Conservation (phyloP, 64 coral and sea anemone genomes). For the Orbicella faveolata region DNA sequence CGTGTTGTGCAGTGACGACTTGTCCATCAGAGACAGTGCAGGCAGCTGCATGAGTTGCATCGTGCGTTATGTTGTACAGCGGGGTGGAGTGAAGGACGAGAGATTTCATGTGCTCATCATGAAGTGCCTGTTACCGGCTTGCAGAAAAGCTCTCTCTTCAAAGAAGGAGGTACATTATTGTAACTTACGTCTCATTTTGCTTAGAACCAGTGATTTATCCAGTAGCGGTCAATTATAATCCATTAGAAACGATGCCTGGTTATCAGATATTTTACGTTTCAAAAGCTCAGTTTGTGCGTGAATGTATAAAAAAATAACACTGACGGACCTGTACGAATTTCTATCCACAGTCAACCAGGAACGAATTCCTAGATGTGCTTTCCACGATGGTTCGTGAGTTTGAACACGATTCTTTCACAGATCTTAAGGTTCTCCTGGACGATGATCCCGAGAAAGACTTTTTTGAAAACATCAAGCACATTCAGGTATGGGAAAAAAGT, state of each 20-base stretch:
- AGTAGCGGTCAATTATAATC: no score
- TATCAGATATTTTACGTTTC: no score
- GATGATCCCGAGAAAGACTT: constrained; percentile 92
- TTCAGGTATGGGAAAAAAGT: constrained; percentile 70
- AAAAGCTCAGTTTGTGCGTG: no score
- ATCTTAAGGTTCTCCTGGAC: constrained; percentile 63
- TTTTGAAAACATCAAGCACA: constrained; percentile 98
- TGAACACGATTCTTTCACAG: constrained; percentile 60
- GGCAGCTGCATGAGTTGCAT: constrained; percentile 66
- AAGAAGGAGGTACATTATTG: constrained; percentile 74
- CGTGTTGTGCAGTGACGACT: constrained; percentile 65
- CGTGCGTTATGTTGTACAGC: constrained; percentile 50
- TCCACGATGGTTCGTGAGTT: constrained; percentile 66
- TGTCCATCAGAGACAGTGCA: constrained; percentile 81
- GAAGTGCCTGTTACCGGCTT: constrained; percentile 66
- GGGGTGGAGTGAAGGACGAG: constrained; percentile 39
- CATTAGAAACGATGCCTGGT: no score
- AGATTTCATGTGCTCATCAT: constrained; percentile 72
- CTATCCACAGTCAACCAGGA: constrained; percentile 51
- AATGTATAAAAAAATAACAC: not conserved
- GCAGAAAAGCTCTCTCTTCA: constrained; percentile 64
- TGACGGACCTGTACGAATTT: not conserved
- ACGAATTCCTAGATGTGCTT: constrained; percentile 77
- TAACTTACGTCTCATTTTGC: not conserved
- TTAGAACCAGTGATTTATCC: no score